These are phyloP conservation scores for Papilio xuthus DNA, from an alignment of 1,140 invertebrate species.

Conservation along the genomic window DNA sequence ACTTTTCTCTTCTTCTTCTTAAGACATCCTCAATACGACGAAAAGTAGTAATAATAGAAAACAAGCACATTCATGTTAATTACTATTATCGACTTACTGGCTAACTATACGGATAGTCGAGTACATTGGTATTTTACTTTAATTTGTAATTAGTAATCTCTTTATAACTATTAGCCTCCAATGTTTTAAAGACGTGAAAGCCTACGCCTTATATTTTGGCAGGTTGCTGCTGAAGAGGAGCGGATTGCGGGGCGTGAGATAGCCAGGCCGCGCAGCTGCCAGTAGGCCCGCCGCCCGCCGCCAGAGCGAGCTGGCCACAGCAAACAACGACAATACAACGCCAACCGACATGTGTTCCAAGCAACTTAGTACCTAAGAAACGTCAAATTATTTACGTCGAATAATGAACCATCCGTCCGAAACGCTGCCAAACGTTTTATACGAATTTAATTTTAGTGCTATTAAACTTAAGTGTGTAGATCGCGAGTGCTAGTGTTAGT, in stretches of 20 bases:
- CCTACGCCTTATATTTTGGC: slow-evolving; percentile 69
- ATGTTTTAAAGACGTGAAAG: slow-evolving; percentile 74
- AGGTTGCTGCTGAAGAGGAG: slow-evolving; percentile 81
- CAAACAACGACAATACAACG: slow-evolving; percentile 46
- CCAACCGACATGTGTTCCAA: slow-evolving; percentile 69
- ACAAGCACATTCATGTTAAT: no score
- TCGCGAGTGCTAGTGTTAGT: slow-evolving; percentile 62
- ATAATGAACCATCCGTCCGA: slow-evolving; percentile 78
- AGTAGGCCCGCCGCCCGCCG: slow-evolving; percentile 22
- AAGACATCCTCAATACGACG: no score
- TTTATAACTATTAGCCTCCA: background rate
- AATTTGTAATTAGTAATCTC: no score
- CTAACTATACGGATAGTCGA: no score
- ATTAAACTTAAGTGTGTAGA: slow-evolving; percentile 62
- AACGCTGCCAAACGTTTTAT: slow-evolving; percentile 74
- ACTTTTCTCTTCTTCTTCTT: no score
- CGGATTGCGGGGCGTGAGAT: slow-evolving; percentile 75
- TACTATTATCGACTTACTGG: no score
- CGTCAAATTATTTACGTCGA: slow-evolving; percentile 67
- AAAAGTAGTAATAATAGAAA: no score
- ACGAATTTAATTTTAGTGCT: slow-evolving; percentile 74
- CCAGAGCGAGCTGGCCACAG: slow-evolving; percentile 38
- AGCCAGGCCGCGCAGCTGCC: slow-evolving; percentile 65
- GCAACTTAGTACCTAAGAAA: slow-evolving; percentile 62
- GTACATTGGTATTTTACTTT: no score